Evolutionary conservation across 2,888 invertebrate species (phyloP).

Genomic region (Clanis bilineata): DNA sequence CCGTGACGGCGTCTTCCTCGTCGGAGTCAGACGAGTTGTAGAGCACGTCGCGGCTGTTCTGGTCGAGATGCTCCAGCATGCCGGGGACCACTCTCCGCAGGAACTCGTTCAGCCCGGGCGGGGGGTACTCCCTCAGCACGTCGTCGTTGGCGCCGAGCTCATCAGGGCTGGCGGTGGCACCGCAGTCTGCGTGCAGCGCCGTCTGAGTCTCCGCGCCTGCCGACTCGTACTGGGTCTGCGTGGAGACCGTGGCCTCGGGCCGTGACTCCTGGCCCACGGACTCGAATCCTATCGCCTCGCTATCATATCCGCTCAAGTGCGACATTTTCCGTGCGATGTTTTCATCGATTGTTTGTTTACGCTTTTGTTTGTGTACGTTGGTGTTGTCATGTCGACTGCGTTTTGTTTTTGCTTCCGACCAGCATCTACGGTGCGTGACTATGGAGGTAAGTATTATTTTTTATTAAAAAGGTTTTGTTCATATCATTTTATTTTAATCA

Average conservation of each 20-base stretch:
- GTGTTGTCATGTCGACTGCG: constrained; percentile 31
- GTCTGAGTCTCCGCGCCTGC: constrained; percentile 53
- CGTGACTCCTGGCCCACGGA: constrained; percentile 45
- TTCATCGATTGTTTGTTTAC: constrained; percentile 29
- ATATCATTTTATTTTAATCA: too few relatives aligned
- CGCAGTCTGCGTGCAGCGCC: constrained; percentile 41
- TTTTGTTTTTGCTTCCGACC: constrained; percentile 11
- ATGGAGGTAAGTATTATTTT: not conserved
- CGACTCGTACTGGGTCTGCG: constrained; percentile 62
- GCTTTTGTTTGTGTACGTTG: constrained; percentile 20
- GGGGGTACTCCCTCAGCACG: constrained; percentile 49
- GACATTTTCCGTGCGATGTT: constrained; percentile 48
- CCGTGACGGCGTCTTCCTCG: constrained; percentile 55
- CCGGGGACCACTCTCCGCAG: constrained; percentile 61
- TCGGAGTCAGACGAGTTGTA: constrained; percentile 67
- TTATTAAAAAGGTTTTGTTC: too few relatives aligned
- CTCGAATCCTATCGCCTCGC: constrained; percentile 65
- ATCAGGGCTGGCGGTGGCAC: constrained; percentile 46
- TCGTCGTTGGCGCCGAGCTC: constrained; percentile 51
- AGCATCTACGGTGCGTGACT: constrained; percentile 13
- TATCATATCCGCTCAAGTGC: constrained; percentile 63
- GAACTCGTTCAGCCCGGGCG: constrained; percentile 64
- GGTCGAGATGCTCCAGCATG: constrained; percentile 63
- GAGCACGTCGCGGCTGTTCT: constrained; percentile 44
- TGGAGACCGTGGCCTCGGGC: constrained; percentile 40